These are phyloP conservation scores for Dinoponera quadriceps DNA, from an alignment of 1,140 invertebrate species.

Conservation along the genomic window DNA sequence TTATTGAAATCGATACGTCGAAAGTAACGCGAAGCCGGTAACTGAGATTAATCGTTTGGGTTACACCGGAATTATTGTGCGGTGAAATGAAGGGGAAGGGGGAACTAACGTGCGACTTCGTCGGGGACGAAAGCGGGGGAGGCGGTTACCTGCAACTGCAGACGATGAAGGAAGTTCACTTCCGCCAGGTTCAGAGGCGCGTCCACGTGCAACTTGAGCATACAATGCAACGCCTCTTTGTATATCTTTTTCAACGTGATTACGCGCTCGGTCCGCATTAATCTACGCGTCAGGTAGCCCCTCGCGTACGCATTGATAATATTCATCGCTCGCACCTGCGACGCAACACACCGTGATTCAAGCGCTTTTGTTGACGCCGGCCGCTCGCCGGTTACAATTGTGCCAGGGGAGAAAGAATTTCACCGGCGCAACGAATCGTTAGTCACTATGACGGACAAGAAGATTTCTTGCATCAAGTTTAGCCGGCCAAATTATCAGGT, in stretches of 20 bases:
- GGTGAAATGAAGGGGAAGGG: too few species aligned
- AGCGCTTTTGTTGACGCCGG: background rate
- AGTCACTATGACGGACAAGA: too few species aligned
- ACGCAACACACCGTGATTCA: constrained; percentile 50
- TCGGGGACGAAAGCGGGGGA: background rate
- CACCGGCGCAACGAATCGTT: too few species aligned
- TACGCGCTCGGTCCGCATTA: constrained; percentile 92
- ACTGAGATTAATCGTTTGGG: too few species aligned
- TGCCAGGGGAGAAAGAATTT: too few species aligned
- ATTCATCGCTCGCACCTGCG: constrained; percentile 87
- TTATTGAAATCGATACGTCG: constrained; percentile 1
- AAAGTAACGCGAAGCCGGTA: too few species aligned
- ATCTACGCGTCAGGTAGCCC: constrained; percentile 92
- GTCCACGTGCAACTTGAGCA: constrained; percentile 91
- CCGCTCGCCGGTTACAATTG: too few species aligned
- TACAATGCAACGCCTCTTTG: constrained; percentile 90
- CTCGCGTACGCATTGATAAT: constrained; percentile 91
- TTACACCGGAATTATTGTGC: too few species aligned
- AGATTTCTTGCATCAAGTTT: too few species aligned
- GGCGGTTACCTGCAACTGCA: constrained; percentile 82
- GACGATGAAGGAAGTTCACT: constrained; percentile 82
- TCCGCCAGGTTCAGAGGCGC: constrained; percentile 83
- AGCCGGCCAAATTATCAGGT: too few species aligned
- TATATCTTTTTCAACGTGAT: constrained; percentile 93
- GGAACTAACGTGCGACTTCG: too few species aligned